These are phyloP conservation scores for Micromesistius poutassou DNA, from an alignment of 2,797 vertebrate genomes.

Conservation along the genomic window DNA sequence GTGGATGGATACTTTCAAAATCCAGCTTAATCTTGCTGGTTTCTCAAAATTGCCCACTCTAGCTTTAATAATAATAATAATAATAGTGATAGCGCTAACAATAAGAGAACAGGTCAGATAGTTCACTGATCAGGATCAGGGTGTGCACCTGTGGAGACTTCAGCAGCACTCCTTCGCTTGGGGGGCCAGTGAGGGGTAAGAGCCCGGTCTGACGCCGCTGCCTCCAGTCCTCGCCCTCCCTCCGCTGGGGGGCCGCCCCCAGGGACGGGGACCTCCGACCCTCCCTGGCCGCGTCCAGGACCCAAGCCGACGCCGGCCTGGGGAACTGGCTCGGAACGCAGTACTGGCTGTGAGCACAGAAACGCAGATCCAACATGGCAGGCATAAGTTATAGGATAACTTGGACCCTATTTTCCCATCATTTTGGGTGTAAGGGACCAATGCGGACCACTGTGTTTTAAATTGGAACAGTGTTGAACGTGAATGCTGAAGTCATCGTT, in stretches of 20 bases:
- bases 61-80: no score
- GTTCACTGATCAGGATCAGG: background rate
- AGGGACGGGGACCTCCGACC: constrained; percentile 50
- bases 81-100: no score
- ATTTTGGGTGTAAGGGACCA: no score
- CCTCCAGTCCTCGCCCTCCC: constrained; percentile 35
- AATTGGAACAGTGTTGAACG: constrained; percentile 14
- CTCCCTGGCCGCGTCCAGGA: constrained; percentile 72
- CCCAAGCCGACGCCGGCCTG: constrained; percentile 68
- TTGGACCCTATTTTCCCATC: no score
- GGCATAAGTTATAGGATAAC: no score
- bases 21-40: no score
- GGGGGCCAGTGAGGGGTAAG: constrained; percentile 39
- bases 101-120: background rate
- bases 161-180: constrained; percentile 68
- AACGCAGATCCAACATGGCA: no score
- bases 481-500: no score
- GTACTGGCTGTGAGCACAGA: constrained; percentile 69
- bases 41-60: no score
- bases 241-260: constrained; percentile 29
- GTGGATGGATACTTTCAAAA: no score
- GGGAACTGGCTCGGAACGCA: constrained; percentile 76
- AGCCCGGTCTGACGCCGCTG: constrained; percentile 51
- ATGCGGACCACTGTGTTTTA: background rate
- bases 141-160: constrained; percentile 80